Conservation (phyloP, 2,888 invertebrate genomes). For the Lasioglossum marginatum region DNA sequence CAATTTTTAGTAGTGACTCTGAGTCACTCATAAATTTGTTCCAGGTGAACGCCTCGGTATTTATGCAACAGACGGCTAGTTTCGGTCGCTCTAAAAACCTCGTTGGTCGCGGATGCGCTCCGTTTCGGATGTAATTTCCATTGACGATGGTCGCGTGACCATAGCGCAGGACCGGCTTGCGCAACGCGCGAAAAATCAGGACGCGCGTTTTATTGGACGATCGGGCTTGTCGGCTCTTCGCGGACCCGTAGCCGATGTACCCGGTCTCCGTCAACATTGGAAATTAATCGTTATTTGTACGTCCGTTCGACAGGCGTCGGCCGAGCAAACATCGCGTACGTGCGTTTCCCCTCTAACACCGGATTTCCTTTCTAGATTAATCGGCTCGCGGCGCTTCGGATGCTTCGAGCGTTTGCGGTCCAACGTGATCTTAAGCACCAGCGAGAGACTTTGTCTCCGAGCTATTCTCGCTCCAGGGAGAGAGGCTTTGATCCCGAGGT, state of each 20-base stretch:
- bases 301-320: not conserved
- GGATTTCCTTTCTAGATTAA: constrained; percentile 29
- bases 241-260: not conserved
- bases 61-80: not conserved
- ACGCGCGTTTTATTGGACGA: constrained; percentile 25
- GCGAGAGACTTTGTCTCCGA: not conserved
- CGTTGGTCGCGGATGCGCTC: not conserved
- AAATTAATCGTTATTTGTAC: constrained; percentile 40
- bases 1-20: no score
- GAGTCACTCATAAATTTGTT: not conserved
- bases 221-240: not conserved
- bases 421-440: constrained; percentile 3
- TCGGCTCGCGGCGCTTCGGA: not conserved
- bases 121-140: constrained; percentile 17
- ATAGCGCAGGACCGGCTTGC: not conserved
- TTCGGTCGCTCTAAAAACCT: not conserved
- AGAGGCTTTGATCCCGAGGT: not conserved
- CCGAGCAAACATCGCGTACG: constrained; percentile 16
- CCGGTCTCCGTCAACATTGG: constrained; percentile 40
- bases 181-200: constrained; percentile 29
- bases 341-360: not conserved
- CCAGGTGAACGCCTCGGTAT: not conserved
- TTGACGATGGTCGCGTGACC: constrained; percentile 21
- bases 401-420: not conserved
- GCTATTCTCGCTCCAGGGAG: not conserved